phyloP scores from a whole-genome alignment of 2,888 invertebrate genomes.

The Chrysolina oricalcia region DNA sequence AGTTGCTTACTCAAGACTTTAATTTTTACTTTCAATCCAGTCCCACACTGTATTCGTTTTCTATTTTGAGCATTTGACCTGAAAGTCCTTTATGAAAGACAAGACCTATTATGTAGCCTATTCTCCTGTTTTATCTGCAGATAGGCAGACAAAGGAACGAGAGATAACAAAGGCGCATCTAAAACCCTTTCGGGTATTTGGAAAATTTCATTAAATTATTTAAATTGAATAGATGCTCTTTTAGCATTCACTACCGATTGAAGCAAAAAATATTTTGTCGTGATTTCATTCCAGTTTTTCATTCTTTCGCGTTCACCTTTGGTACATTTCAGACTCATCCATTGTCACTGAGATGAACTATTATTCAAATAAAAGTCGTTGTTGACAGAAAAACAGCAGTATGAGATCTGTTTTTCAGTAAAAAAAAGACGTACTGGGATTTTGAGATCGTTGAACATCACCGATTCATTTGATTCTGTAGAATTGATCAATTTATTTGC shows the following conservation, averaged over 20 bases:
- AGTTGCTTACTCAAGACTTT: not conserved
- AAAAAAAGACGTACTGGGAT: no score
- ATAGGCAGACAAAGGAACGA: conserved; percentile 59
- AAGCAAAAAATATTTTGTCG: not conserved
- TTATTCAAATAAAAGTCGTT: no score
- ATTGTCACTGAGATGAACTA: no score
- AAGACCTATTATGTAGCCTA: conserved; percentile 58
- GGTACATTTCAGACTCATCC: not conserved
- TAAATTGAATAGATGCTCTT: conserved; percentile 61
- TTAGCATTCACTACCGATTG: conserved; percentile 24
- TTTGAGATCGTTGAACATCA: no score
- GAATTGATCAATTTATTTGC: no score
- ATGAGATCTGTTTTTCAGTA: no score
- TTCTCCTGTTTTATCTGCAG: conserved; percentile 61
- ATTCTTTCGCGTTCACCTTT: not conserved
- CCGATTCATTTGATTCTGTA: no score
- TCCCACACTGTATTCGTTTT: conserved; percentile 35
- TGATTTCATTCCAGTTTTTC: not conserved
- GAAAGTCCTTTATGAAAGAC: conserved; percentile 40
- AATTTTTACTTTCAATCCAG: not conserved
- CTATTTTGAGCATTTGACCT: conserved; percentile 42
- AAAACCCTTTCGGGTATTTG: conserved; percentile 65
- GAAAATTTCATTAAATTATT: conserved; percentile 69
- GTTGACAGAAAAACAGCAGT: no score
- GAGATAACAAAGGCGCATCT: conserved; percentile 62